Evolutionary conservation across 2,888 invertebrate genomes (phyloP).

Genomic region (Rapana venosa): DNA sequence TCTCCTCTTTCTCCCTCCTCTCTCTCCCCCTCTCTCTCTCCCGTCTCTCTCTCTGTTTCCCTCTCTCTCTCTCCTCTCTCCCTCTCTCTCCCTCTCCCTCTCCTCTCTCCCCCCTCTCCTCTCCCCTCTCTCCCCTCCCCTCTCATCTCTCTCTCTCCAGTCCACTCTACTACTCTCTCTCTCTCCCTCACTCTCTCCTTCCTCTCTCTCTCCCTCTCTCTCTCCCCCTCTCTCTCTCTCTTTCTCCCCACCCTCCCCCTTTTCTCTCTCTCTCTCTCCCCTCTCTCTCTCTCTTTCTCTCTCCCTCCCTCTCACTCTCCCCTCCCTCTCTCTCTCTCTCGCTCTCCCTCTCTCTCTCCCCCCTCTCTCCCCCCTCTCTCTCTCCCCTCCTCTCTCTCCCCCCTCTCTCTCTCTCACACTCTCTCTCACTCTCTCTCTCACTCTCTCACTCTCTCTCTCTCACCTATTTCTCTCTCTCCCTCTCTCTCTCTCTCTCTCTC

Average conservation of each 20-base stretch:
- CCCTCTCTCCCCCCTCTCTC: neutral
- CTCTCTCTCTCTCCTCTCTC: too few species aligned
- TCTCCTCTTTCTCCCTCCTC: too few species aligned
- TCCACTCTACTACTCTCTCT: neutral
- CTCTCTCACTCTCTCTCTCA: neutral
- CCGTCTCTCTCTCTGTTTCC: too few species aligned
- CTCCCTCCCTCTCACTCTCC: neutral
- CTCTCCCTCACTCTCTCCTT: too few species aligned
- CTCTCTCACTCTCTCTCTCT: neutral
- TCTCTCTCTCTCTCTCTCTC: neutral
- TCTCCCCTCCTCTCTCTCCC: neutral
- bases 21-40: too few species aligned
- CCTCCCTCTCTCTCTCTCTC: neutral
- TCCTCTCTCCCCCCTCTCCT: neutral
- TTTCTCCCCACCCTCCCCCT: neutral
- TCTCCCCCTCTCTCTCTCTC: neutral
- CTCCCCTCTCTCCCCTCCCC: neutral
- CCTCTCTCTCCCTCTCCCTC: neutral
- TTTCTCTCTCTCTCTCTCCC: neutral
- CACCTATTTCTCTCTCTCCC: neutral
- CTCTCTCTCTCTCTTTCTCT: neutral
- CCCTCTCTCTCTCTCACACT: neutral
- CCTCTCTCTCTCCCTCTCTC: neutral
- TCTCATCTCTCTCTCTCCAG: neutral
- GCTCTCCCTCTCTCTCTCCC: neutral